Percentiles rank a stretch among this genome's conserved stretches.
These are phyloP conservation scores for Plemyria rubiginata DNA, from an alignment of 2,888 invertebrate genomes.

Conservation along the genomic window DNA sequence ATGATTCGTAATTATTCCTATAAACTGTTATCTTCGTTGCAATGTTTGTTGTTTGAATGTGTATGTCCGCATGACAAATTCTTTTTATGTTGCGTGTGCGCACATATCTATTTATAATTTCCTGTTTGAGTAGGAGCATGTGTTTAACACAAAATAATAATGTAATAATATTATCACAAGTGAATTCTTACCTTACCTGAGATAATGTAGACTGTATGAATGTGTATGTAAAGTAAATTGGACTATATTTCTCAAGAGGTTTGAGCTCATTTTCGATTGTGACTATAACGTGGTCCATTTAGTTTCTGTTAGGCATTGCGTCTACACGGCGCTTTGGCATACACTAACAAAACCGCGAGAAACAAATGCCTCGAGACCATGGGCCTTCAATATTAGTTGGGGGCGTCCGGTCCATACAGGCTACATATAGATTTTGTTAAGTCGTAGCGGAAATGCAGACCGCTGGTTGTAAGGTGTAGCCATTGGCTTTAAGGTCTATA, in stretches of 20 bases:
- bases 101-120: constrained; percentile 61
- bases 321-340: constrained; percentile 25
- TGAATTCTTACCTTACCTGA: constrained; percentile 9
- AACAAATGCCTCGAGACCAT: constrained; percentile 61
- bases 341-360: constrained; percentile 37
- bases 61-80: constrained; percentile 41
- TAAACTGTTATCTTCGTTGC: background rate
- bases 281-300: constrained; percentile 20
- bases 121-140: constrained; percentile 77
- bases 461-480: constrained; percentile 3
- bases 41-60: constrained; percentile 36
- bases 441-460: background rate
- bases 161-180: constrained; percentile 1
- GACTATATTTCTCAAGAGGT: constrained; percentile 5
- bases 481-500: constrained; percentile 7
- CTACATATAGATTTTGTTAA: constrained; percentile 46
- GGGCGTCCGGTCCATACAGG: constrained; percentile 56
- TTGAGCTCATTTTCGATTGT: constrained; percentile 5
- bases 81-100: constrained; percentile 59
- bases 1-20: background rate
- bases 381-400: constrained; percentile 64
- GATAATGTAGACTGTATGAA: background rate
- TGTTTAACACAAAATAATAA: constrained; percentile 30
- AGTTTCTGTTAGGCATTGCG: constrained; percentile 30
- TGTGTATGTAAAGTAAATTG: background rate